These are phyloP conservation scores for Sprattus sprattus DNA, from an alignment of 2,113 vertebrate genomes.

Conservation along the genomic window DNA sequence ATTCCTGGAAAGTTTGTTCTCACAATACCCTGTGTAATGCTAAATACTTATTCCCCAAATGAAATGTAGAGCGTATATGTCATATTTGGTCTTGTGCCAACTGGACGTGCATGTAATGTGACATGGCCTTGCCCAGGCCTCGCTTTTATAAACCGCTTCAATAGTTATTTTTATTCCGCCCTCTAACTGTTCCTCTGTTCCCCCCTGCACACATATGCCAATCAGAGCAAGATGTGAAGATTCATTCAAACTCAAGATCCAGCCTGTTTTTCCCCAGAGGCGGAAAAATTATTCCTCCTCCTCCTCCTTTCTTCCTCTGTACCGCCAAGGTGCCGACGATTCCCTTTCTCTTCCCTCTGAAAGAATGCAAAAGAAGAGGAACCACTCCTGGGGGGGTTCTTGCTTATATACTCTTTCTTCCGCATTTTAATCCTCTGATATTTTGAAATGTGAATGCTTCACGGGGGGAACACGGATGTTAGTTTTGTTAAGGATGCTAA, in stretches of 20 bases:
- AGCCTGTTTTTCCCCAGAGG: slow-evolving; percentile 74
- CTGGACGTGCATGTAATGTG: neutral
- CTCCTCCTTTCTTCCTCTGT: slow-evolving; percentile 69
- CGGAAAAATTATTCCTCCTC: slow-evolving; percentile 80
- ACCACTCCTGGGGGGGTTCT: slow-evolving; percentile 75
- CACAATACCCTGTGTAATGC: neutral
- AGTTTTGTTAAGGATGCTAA: slow-evolving; percentile 77
- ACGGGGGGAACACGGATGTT: slow-evolving; percentile 72
- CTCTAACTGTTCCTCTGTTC: neutral
- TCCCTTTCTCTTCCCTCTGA: slow-evolving; percentile 60
- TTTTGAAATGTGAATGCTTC: slow-evolving; percentile 70
- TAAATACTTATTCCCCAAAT: neutral
- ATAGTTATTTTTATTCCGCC: neutral
- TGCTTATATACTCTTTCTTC: slow-evolving; percentile 79
- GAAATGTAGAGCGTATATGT: neutral
- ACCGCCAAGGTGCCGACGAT: slow-evolving; percentile 71
- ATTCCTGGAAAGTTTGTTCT: neutral
- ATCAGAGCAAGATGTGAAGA: slow-evolving; percentile 74
- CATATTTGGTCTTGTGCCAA: neutral
- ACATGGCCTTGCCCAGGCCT: neutral
- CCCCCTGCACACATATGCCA: slow-evolving; percentile 64
- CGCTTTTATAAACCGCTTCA: neutral
- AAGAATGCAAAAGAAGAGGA: slow-evolving; percentile 73
- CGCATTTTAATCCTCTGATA: slow-evolving; percentile 79
- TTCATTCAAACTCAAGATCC: slow-evolving; percentile 72